phyloP scores from a whole-genome alignment of 2,888 invertebrate genomes.

The Dorcus hopei region DNA sequence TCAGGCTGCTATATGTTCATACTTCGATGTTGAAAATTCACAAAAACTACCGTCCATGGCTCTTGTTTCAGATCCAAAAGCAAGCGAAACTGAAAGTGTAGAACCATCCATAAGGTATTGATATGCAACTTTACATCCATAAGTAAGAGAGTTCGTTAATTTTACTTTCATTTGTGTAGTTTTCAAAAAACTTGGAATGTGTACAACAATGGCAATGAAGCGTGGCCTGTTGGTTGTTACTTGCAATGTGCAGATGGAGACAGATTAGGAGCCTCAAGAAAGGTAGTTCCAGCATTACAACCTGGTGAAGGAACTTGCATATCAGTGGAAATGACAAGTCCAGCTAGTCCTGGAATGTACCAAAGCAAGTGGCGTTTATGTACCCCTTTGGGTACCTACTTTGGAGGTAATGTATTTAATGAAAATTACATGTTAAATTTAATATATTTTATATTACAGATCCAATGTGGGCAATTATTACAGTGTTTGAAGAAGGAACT shows the following conservation, averaged over 20 bases:
- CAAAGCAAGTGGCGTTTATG: constrained; percentile 88
- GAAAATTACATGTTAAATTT: not conserved
- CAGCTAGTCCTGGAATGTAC: constrained; percentile 69
- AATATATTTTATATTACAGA: constrained; percentile 52
- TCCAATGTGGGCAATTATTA: constrained; percentile 76
- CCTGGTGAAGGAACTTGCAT: constrained; percentile 77
- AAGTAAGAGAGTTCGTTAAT: not conserved
- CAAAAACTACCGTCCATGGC: constrained; percentile 74
- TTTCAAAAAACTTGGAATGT: constrained; percentile 88
- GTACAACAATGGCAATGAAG: constrained; percentile 80
- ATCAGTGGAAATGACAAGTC: constrained; percentile 77
- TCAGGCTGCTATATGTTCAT: constrained; percentile 93
- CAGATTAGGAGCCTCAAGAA: constrained; percentile 58
- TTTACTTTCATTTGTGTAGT: constrained; percentile 44
- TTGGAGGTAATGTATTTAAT: constrained; percentile 69
- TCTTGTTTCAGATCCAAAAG: constrained; percentile 69
- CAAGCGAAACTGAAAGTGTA: constrained; percentile 73
- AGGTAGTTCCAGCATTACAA: constrained; percentile 66
- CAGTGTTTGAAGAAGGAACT: constrained; percentile 77
- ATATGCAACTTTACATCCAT: not conserved
- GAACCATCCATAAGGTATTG: constrained; percentile 61
- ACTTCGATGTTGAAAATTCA: constrained; percentile 82
- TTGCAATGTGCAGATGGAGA: constrained; percentile 71
- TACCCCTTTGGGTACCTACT: constrained; percentile 82
- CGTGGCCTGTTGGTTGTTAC: constrained; percentile 85